phyloP scores from a whole-genome alignment of 2,888 invertebrate genomes.

The Nemoura dubitans region DNA sequence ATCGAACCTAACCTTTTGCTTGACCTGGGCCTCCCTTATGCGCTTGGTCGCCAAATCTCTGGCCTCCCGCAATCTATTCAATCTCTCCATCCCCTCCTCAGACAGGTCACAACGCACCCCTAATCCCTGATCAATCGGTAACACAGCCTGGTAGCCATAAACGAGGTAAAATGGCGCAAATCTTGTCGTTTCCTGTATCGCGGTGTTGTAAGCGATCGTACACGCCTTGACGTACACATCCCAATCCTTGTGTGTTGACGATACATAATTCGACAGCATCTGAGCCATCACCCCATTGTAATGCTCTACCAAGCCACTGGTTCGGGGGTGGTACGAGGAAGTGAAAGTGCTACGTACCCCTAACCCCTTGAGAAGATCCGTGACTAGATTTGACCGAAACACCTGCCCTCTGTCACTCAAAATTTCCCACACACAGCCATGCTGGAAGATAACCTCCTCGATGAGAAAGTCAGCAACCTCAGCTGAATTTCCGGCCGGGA shows the following conservation, averaged over 20 bases:
- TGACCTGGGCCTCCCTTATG: background rate
- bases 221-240: constrained; percentile 47
- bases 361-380: constrained; percentile 37
- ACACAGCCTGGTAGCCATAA: background rate
- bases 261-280: constrained; percentile 51
- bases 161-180: constrained; percentile 47
- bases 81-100: background rate
- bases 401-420: constrained; percentile 50
- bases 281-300: constrained; percentile 51
- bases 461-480: constrained; percentile 50
- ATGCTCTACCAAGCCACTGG: constrained; percentile 52
- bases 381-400: constrained; percentile 49
- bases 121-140: constrained; percentile 3
- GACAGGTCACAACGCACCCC: background rate
- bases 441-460: constrained; percentile 44
- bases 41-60: background rate
- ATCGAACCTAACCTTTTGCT: background rate
- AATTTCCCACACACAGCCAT: constrained; percentile 45
- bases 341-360: constrained; percentile 50
- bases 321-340: constrained; percentile 49
- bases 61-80: background rate
- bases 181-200: constrained; percentile 47
- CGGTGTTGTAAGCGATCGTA: constrained; percentile 50
- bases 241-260: constrained; percentile 49
- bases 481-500: constrained; percentile 44